Percentiles rank a stretch among this genome's conserved stretches.
Conservation (phyloP, 2,888 invertebrate genomes). For the Mesochorus sp. region DNA sequence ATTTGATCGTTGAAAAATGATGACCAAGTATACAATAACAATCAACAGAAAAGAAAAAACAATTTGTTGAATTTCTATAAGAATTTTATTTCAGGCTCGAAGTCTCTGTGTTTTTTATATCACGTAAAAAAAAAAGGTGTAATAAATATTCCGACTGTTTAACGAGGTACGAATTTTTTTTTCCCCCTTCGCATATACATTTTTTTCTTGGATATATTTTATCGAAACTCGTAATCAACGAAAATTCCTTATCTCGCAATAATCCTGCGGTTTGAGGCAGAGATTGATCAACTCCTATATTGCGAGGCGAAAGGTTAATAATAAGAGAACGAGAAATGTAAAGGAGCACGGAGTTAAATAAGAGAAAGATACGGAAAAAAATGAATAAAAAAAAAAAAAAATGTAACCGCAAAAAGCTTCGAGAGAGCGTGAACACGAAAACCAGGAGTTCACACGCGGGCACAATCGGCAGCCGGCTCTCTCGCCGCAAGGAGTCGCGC, state of each 20-base stretch:
- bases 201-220: not conserved
- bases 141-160: not conserved
- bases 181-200: not conserved
- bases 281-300: constrained; percentile 20
- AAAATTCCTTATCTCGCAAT: constrained; percentile 27
- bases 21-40: not conserved
- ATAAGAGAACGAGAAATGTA: constrained; percentile 1
- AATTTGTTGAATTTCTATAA: no score
- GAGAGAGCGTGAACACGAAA: constrained; percentile 60
- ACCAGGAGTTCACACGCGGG: constrained; percentile 64
- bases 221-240: constrained; percentile 24
- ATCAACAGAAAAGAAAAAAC: not conserved
- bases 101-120: no score
- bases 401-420: constrained; percentile 4
- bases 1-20: not conserved
- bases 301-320: not conserved
- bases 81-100: no score
- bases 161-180: not conserved
- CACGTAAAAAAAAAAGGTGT: no score
- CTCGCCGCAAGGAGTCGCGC: constrained; percentile 39
- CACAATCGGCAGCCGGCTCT: constrained; percentile 31
- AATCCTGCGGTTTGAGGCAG: constrained; percentile 28
- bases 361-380: not conserved
- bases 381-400: not conserved
- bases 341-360: not conserved